phyloP scores from a whole-genome alignment of 2,888 invertebrate genomes.

The Andrena praecox region DNA sequence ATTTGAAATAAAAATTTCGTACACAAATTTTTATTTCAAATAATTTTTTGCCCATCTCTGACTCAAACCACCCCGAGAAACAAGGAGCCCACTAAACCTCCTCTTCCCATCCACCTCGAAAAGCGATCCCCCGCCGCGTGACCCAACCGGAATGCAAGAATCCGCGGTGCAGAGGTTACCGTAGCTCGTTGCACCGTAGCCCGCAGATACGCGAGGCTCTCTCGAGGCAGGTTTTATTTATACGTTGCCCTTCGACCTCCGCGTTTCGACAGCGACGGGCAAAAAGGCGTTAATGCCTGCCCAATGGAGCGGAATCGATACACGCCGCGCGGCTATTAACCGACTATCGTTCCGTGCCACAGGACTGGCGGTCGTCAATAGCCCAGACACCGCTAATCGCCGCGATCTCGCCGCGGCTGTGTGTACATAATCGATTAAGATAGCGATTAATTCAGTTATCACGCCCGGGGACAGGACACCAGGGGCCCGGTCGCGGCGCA shows the following conservation, averaged over 20 bases:
- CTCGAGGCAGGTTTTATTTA: slow-evolving; percentile 50
- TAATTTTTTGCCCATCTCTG: no score
- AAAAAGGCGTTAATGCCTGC: slow-evolving; percentile 65
- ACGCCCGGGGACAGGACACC: neutral
- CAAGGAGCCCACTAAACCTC: neutral
- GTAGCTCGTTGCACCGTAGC: neutral
- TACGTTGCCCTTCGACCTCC: slow-evolving; percentile 57
- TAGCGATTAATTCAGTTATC: slow-evolving; percentile 65
- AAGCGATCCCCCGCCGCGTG: neutral
- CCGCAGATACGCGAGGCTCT: slow-evolving; percentile 44
- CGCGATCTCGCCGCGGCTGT: slow-evolving; percentile 38
- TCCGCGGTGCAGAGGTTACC: neutral
- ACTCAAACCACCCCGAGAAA: no score
- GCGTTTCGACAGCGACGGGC: slow-evolving; percentile 62
- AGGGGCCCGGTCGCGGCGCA: neutral
- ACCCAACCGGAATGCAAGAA: neutral
- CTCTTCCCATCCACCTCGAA: neutral
- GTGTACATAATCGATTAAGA: slow-evolving; percentile 50
- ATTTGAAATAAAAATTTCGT: no score
- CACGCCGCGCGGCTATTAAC: slow-evolving; percentile 56
- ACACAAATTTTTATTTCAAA: no score
- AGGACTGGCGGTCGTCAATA: slow-evolving; percentile 51
- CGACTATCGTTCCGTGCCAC: slow-evolving; percentile 46
- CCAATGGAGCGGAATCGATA: slow-evolving; percentile 67
- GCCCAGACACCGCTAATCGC: slow-evolving; percentile 29